Evolutionary conservation across 2,113 vertebrate species (phyloP), one percentile per base, ranked within the genome.

Genomic region (Heterochromis multidens): DNA sequence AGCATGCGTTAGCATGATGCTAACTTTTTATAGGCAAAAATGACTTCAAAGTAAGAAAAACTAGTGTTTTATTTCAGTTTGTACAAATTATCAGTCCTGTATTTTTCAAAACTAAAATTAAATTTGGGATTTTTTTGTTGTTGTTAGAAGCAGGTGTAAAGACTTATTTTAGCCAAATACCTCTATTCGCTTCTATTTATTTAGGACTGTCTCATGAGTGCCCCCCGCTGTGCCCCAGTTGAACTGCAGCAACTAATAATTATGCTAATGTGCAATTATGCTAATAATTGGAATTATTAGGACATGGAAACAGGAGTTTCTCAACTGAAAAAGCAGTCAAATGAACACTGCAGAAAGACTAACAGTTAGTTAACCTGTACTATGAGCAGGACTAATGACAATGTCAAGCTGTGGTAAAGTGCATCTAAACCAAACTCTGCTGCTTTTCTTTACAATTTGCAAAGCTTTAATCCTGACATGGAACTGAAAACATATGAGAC

Each of bases 311-410:
- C n/a, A n/a, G n/a, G n/a, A 67, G 37, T 43, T 67, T 67, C 63
- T 43, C 23, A 21, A 37, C 16, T 67, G 35, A 43, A 67, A 17
- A 67, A 67, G n/a, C 63, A 43, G 33, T 25, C n/a, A 67, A 25
- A 67, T 67, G 63, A 43, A 23, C n/a, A 2, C 33, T 17, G 37
- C 63, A 67, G 63, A 67, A 67, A 67, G 63, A 67, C n/a, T 40
- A 70, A 46, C 5, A 40, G 17, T 46, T 4, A 27, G 63, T 70
- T 70, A 70, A 25, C 35, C 0, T 25, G 65, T 16, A 70, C 40
- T 13, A 6, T 70, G 63, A 0, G 0, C 2, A 0, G 25, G 25
- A 21, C 43, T 49, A 29, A 49, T 0, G 2, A 4, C 8, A 70
- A 49, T 19, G 27, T 72, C 1, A 0, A 52, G 67, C 2, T 52